phyloP scores from a whole-genome alignment of 2,113 vertebrate species.

The Neopipo cinnamomea region DNA sequence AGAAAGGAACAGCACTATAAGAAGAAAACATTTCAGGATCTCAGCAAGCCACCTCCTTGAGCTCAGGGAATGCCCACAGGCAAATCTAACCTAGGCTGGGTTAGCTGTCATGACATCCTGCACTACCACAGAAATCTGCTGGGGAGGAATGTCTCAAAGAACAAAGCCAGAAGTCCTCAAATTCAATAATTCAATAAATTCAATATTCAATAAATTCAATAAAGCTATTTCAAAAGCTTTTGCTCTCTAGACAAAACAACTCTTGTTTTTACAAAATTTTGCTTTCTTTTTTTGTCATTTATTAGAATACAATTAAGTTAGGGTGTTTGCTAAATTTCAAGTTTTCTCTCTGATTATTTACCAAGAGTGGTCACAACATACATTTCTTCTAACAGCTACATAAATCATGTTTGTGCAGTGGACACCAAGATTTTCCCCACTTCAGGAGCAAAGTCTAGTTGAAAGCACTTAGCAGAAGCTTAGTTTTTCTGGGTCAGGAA shows the following conservation, averaged over 20 bases:
- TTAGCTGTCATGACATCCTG: not conserved
- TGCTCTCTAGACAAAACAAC: not conserved
- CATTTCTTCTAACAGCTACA: not conserved
- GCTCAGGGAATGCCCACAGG: not conserved
- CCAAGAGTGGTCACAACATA: not conserved
- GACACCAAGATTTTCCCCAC: not conserved
- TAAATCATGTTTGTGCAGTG: not conserved
- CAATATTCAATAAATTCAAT: too few species aligned
- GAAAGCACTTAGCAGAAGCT: not conserved
- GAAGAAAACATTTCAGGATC: not conserved
- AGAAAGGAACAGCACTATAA: not conserved
- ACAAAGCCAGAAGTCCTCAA: not conserved
- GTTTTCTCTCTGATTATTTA: not conserved
- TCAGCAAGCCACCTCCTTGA: not conserved
- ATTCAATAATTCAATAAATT: too few species aligned
- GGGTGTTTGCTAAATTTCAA: not conserved
- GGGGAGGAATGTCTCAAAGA: not conserved
- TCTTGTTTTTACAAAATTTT: not conserved
- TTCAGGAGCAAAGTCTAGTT: not conserved
- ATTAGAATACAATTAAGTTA: not conserved
- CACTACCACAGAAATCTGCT: not conserved
- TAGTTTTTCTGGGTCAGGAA: not conserved
- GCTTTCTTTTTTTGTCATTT: not conserved
- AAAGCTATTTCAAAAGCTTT: not conserved
- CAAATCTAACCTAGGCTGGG: not conserved